These are phyloP conservation scores for honey bee (Apis mellifera) DNA, from an alignment of 1,140 invertebrate genomes.

Conservation along the genomic window Amel_HAv3.1 CM009941.2:1848001-1848500, in stretches of 20 bases:
- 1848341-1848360: conserved; percentile 49
- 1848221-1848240: conserved; percentile 47
- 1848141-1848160: conserved; percentile 81
- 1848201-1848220: conserved; percentile 29
- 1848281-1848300: conserved; percentile 62
- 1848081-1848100: conserved; percentile 13
- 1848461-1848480: conserved; percentile 72
- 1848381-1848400: conserved; percentile 79
- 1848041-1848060: conserved; percentile 47
- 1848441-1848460: conserved; percentile 59
- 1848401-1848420: conserved; percentile 79
- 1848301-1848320: conserved; percentile 62
- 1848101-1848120: conserved; percentile 60
- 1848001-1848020: conserved; percentile 33
- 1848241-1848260: conserved; percentile 68
- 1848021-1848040: conserved; percentile 37
- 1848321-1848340: conserved; percentile 50
- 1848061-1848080: conserved; percentile 39
- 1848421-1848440: conserved; percentile 82
- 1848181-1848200: conserved; percentile 55
- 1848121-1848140: conserved; percentile 80
- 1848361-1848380: conserved; percentile 55
- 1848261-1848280: conserved; percentile 76
- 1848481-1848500: conserved; percentile 74
- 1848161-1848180: conserved; percentile 78